phyloP scores from a whole-genome alignment of 1,140 invertebrate genomes.

The Pseudomyrmex cubaensis region DNA sequence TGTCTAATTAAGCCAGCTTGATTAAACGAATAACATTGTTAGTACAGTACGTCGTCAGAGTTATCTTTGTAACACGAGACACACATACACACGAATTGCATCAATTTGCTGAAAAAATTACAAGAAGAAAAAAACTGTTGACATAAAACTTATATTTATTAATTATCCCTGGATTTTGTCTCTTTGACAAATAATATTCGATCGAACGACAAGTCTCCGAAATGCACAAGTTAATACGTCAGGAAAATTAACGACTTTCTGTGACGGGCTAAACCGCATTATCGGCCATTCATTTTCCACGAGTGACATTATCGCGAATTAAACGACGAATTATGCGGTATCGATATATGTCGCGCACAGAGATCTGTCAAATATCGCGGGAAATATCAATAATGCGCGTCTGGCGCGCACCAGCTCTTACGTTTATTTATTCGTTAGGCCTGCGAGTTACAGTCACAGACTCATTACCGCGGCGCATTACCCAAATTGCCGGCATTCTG shows the following conservation, averaged over 20 bases:
- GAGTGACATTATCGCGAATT: constrained; percentile 40
- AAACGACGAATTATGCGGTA: constrained; percentile 43
- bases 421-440: constrained; percentile 42
- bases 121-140: neutral
- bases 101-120: constrained; percentile 3
- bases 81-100: no score
- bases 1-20: neutral
- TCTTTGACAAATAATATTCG: no score
- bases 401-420: constrained; percentile 14
- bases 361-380: neutral
- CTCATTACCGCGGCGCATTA: constrained; percentile 74
- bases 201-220: no score
- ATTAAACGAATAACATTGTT: constrained; percentile 20
- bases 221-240: no score
- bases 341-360: constrained; percentile 26
- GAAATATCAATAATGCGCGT: constrained; percentile 24
- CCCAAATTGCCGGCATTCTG: constrained; percentile 75
- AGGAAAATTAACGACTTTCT: constrained; percentile 44
- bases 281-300: constrained; percentile 31
- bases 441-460: constrained; percentile 22
- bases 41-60: neutral
- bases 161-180: neutral
- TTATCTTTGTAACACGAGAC: no score
- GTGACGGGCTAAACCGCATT: constrained; percentile 13
- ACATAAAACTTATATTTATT: neutral